phyloP scores from a whole-genome alignment of 2,888 invertebrate species.

The Lycaena phlaeas region DNA sequence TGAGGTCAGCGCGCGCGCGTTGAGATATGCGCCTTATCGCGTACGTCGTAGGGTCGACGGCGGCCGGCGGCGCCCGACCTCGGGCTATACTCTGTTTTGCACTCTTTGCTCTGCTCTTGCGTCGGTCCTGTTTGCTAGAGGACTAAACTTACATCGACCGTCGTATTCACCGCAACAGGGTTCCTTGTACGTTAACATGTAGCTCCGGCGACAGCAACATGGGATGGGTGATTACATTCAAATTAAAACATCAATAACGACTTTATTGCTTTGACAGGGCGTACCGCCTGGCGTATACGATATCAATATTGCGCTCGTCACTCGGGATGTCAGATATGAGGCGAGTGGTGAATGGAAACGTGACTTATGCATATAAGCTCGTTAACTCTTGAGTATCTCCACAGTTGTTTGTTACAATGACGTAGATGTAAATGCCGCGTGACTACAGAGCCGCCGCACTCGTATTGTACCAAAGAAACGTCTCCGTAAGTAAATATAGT shows the following conservation, averaged over 20 bases:
- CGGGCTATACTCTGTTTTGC: slow-evolving; percentile 36
- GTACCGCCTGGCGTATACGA: slow-evolving; percentile 11
- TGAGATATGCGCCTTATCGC: slow-evolving; percentile 61
- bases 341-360: slow-evolving; percentile 26
- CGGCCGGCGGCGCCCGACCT: slow-evolving; percentile 37
- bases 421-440: slow-evolving; percentile 27
- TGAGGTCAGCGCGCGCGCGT: slow-evolving; percentile 62
- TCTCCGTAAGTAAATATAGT: slow-evolving; percentile 14
- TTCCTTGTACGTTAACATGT: too few relatives aligned
- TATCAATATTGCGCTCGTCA: slow-evolving; percentile 11
- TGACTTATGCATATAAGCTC: slow-evolving; percentile 31
- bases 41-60: slow-evolving; percentile 54
- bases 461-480: slow-evolving; percentile 13
- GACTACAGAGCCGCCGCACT: slow-evolving; percentile 19
- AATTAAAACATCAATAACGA: too few relatives aligned
- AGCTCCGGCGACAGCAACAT: too few relatives aligned
- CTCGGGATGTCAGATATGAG: slow-evolving; percentile 17
- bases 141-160: too few relatives aligned
- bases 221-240: too few relatives aligned
- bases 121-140: slow-evolving; percentile 47
- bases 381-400: slow-evolving; percentile 29
- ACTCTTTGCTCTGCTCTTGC: slow-evolving; percentile 62
- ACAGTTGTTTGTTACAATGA: slow-evolving; percentile 28
- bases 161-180: too few relatives aligned
- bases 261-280: too few relatives aligned